Evolutionary conservation across 2,797 vertebrate species (phyloP).

Genomic region (Ptychobarbus kaznakovi): DNA sequence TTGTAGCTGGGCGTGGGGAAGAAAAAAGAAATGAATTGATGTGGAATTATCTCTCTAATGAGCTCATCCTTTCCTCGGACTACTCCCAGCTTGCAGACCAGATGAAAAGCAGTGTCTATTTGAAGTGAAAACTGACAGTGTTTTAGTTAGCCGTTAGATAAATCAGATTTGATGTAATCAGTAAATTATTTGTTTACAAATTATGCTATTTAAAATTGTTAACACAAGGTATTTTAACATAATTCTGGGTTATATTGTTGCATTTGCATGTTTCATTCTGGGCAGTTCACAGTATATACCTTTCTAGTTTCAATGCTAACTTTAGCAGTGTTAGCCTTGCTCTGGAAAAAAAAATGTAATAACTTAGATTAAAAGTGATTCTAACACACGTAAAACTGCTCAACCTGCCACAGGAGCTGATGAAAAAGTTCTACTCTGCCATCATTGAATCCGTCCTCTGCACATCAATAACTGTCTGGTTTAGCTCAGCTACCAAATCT

Average conservation of each 20-base stretch:
- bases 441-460: too few species aligned
- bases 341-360: neutral
- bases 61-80: conserved; percentile 68
- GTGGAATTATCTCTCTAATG: conserved; percentile 55
- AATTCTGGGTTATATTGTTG: neutral
- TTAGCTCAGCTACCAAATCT: too few species aligned
- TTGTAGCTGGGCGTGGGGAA: conserved; percentile 16
- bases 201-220: neutral
- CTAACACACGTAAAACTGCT: neutral
- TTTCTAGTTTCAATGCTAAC: neutral
- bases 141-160: neutral
- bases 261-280: neutral
- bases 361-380: neutral
- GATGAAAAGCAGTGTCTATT: conserved; percentile 9
- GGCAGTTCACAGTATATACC: neutral
- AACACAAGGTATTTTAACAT: neutral
- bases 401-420: too few species aligned
- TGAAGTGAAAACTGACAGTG: neutral
- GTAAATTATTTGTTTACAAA: neutral
- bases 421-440: too few species aligned
- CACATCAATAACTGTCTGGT: too few species aligned
- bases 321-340: neutral
- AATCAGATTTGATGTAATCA: neutral
- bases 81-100: neutral
- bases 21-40: conserved; percentile 6